Evolutionary conservation across 2,888 invertebrate genomes (phyloP).

Genomic region (Spicauda simplicius): DNA sequence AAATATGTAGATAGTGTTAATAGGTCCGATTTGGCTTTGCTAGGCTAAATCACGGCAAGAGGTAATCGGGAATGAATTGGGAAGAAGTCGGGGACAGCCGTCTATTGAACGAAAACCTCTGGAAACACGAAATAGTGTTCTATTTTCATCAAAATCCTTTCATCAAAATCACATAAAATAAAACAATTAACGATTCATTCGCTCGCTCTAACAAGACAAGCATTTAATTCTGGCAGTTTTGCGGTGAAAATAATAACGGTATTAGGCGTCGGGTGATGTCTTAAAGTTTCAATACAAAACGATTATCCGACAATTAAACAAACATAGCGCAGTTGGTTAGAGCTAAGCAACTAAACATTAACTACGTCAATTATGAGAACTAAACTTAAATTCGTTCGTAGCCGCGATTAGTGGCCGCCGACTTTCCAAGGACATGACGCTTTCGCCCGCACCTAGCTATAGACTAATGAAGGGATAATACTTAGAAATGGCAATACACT

Average conservation of each 20-base stretch:
- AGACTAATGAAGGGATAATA: not conserved
- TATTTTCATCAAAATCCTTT: no score
- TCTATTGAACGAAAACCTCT: no score
- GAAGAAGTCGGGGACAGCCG: no score
- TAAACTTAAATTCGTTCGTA: constrained; percentile 22
- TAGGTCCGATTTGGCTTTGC: no score
- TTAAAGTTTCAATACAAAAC: constrained; percentile 30
- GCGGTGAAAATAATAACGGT: constrained; percentile 20
- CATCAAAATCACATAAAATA: no score
- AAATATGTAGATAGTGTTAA: no score
- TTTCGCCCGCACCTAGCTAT: constrained; percentile 25
- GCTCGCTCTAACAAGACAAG: no score
- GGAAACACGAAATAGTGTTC: no score
- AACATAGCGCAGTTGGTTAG: constrained; percentile 17
- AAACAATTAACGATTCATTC: no score
- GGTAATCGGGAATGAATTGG: no score
- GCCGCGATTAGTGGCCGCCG: constrained; percentile 20
- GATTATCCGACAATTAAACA: constrained; percentile 25
- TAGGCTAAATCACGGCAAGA: no score
- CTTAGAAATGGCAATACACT: not conserved
- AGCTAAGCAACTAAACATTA: constrained; percentile 20
- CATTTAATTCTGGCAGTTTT: not conserved
- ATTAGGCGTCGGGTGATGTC: not conserved
- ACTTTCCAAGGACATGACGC: constrained; percentile 28
- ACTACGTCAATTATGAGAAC: constrained; percentile 33